Percentiles rank a stretch among this genome's conserved stretches.
Evolutionary conservation across 2,113 vertebrate species (phyloP).

Genomic region (Larimichthys polyactis): DNA sequence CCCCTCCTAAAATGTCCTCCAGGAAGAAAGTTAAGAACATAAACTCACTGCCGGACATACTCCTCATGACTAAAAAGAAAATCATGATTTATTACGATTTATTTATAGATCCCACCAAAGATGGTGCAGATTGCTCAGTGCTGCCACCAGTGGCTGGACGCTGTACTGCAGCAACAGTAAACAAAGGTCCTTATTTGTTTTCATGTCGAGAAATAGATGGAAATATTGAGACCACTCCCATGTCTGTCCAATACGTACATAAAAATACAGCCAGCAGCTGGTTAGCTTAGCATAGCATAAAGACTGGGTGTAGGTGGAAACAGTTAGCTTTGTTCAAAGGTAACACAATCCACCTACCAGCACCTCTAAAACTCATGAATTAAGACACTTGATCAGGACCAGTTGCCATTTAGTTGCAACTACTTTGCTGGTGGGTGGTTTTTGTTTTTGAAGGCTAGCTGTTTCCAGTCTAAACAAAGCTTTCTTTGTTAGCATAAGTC

Average conservation of each 20-base stretch:
- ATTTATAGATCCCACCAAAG: too few relatives aligned
- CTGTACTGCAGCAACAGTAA: too few relatives aligned
- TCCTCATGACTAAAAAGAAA: neutral
- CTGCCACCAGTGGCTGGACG: too few relatives aligned
- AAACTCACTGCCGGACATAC: neutral
- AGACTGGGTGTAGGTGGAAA: neutral
- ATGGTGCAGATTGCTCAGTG: too few relatives aligned
- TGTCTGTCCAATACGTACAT: neutral
- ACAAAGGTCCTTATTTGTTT: neutral
- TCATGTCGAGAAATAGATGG: neutral
- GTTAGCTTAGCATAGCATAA: neutral
- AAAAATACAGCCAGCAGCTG: neutral
- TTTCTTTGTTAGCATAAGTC: too few relatives aligned
- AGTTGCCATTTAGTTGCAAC: too few relatives aligned
- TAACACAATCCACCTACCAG: neutral
- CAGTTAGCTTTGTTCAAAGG: neutral
- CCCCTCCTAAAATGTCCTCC: neutral
- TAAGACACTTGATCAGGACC: too few relatives aligned
- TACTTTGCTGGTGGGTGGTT: too few relatives aligned
- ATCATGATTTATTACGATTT: neutral
- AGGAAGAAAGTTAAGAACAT: neutral
- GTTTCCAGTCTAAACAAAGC: too few relatives aligned
- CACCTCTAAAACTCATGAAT: neutral
- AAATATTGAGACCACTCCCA: neutral
- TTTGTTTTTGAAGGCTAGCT: too few relatives aligned